These are phyloP conservation scores for Pollenia angustigena DNA, from an alignment of 2,888 invertebrate species.

Conservation along the genomic window DNA sequence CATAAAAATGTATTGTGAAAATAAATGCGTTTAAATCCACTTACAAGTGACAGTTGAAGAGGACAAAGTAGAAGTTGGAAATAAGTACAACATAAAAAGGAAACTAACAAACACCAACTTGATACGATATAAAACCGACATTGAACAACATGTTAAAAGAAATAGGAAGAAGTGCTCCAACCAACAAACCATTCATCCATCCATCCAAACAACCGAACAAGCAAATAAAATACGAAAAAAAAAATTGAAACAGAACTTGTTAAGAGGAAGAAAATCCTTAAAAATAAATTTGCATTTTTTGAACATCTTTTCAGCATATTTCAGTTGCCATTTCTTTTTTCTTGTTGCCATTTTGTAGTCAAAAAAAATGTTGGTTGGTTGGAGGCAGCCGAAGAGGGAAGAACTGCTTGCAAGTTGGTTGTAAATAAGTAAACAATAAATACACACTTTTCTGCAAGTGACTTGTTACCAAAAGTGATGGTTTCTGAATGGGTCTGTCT, in stretches of 20 bases:
- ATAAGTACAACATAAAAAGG: constrained; percentile 41
- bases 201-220: constrained; percentile 20
- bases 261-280: constrained; percentile 56
- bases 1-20: constrained; percentile 40
- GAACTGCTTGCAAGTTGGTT: constrained; percentile 24
- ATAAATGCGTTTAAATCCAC: constrained; percentile 65
- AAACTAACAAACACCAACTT: constrained; percentile 56
- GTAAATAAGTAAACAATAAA: constrained; percentile 29
- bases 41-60: constrained; percentile 61
- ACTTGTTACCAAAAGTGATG: constrained; percentile 70
- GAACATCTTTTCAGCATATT: constrained; percentile 65
- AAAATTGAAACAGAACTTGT: constrained; percentile 51
- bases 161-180: constrained; percentile 22
- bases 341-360: constrained; percentile 14
- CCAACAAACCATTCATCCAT: constrained; percentile 1
- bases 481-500: constrained; percentile 59
- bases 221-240: background rate
- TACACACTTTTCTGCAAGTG: constrained; percentile 60
- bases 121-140: constrained; percentile 38
- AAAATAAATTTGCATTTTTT: constrained; percentile 67
- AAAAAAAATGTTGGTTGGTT: constrained; percentile 9
- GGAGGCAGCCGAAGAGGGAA: constrained; percentile 29
- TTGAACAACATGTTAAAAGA: constrained; percentile 53
- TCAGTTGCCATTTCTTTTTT: constrained; percentile 23
- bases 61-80: constrained; percentile 40